phyloP scores from a whole-genome alignment of 2,797 vertebrate genomes.

The Sylvia borin region DNA sequence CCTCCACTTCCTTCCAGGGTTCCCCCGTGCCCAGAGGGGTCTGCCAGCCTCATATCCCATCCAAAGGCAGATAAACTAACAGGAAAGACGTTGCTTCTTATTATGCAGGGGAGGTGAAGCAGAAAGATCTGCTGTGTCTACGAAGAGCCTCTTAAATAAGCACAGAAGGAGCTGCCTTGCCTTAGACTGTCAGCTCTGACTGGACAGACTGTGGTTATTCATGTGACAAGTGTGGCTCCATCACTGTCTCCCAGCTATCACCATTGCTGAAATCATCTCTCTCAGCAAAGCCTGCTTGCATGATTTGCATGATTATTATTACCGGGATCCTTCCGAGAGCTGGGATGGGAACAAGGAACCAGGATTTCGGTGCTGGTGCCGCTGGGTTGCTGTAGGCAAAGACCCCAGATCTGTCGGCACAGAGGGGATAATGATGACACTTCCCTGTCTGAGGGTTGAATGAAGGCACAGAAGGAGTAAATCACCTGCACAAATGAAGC shows the following conservation, averaged over 20 bases:
- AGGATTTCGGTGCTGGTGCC: neutral
- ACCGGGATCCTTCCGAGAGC: neutral
- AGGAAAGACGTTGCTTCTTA: neutral
- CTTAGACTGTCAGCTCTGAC: neutral
- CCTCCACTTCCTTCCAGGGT: neutral
- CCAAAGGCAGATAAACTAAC: neutral
- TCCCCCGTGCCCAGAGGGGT: neutral
- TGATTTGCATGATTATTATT: neutral
- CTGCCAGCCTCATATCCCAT: neutral
- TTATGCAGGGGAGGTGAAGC: neutral
- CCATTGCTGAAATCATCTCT: neutral
- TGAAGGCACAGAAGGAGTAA: neutral
- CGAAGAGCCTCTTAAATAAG: neutral
- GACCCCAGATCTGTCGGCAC: neutral
- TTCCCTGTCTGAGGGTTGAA: neutral
- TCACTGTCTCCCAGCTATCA: neutral
- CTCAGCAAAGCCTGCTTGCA: neutral
- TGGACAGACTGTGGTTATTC: neutral
- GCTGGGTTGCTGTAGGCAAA: slow-evolving; percentile 1
- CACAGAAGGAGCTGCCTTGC: neutral
- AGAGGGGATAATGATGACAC: neutral
- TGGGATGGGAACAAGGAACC: neutral
- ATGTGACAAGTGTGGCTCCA: neutral
- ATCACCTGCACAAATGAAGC: neutral
- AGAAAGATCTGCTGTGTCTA: slow-evolving; percentile 15